phyloP scores from a whole-genome alignment of 1,140 invertebrate species.

The Rhopalosiphum padi region DNA sequence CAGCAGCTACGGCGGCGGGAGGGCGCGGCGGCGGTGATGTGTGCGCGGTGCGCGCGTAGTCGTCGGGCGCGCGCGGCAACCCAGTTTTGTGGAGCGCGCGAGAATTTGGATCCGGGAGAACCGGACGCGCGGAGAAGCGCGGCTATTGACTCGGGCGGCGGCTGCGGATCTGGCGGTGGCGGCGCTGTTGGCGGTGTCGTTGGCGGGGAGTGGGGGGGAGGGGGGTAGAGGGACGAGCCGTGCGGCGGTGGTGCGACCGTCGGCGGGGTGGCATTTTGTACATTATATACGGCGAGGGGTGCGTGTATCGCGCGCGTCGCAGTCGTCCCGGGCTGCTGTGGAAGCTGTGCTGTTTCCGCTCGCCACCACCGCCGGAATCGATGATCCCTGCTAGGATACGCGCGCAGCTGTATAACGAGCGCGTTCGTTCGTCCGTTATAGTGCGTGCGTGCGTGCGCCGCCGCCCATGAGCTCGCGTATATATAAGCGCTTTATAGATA shows the following conservation, averaged over 20 bases:
- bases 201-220: background rate
- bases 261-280: background rate
- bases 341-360: constrained; percentile 23
- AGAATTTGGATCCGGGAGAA: constrained; percentile 13
- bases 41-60: background rate
- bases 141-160: constrained; percentile 26
- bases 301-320: background rate
- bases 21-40: background rate
- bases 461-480: background rate
- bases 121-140: background rate
- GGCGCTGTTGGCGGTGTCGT: background rate
- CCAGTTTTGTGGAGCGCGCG: constrained; percentile 33
- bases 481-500: background rate
- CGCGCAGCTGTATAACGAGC: constrained; percentile 17
- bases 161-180: background rate
- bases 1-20: background rate
- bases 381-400: constrained; percentile 41
- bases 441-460: background rate
- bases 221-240: background rate
- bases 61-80: background rate
- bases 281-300: background rate
- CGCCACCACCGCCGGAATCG: background rate
- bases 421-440: background rate
- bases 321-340: constrained; percentile 8
- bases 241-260: background rate